Base-by-base conservation (phyloP, 1,140 invertebrate species). In the Eupeodes corollae region DNA sequence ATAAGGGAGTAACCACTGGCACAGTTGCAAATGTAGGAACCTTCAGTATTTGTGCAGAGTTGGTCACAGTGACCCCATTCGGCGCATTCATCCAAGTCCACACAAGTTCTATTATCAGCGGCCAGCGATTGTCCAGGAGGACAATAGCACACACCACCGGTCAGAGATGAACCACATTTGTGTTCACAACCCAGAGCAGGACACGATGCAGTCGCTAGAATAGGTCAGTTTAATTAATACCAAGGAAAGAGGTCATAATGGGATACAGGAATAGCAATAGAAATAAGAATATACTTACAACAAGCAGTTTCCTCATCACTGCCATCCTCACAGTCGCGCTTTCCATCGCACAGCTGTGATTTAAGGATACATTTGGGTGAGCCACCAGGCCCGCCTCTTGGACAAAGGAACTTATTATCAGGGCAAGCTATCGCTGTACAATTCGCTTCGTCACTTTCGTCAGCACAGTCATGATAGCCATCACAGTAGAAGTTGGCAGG, bases 61-160 rank as follows among this genome's bases (percentile, higher is more conserved):
- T 98, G 95, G 61, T 98, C 91, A 70, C 94, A 98, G 64, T 82
- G 91, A 13, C 91, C 92, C 89, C 92, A 98, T 69, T 92, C 87
- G 8, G 74, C 63, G 70, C 95, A 99, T 70, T 98, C 94, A 70
- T 98, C 80, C 49, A 84, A 78, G 72, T 99, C 95, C 72, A 72
- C 76, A 62, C 95, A 98, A 10, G 85, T 86, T 53, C 82, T 75
- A 52, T 89, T 86, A 67, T 96, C 89, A 2, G 83, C 70, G 0
- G 81, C 75, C 18, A 83, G 73, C 57, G 80, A 79, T 62, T 76
- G 81, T 2, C 92, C 92, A 21, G 81, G 74, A 0, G 80, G 80
- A 69, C 94, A 98, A 46, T 82, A 84, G 65, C 94, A 98, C 19
- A 80, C 75, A 34, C 94, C 94, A 37, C 94, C 93, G 5, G 76